Base-by-base conservation (phyloP, 2,888 invertebrate genomes). In the Scaptomyza polygonia region DNA sequence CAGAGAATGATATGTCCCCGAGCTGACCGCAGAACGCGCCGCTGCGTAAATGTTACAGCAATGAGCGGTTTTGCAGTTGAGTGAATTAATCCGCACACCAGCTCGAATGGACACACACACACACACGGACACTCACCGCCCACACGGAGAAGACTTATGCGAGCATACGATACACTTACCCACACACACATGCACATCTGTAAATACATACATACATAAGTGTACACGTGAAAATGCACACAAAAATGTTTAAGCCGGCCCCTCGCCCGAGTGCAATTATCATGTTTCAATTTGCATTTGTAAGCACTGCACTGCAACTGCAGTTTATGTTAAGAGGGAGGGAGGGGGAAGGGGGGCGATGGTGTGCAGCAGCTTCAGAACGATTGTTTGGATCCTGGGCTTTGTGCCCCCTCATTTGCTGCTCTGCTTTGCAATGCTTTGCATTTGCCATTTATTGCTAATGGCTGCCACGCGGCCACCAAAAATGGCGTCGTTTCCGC, bases 251-350 rank as follows among this genome's bases (percentile, higher is more conserved):
- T 11, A 42, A 29, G 47, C 44, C 18, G 42, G 40, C 56, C 44
- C 44, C 43, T 62, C 34, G 34, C 34, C 42, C 64, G 63, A 64
- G 72, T 73, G 70, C 77, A 78, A 78, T 78, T 78, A 78, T 78
- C 77, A 73, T 77, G 77, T 73, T 79, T 80, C 73, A 78, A 78
- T 78, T 78, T 78, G 80, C 80, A 78, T 78, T 78, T 78, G 61
- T 79, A 77, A 78, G 80, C 73, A 79, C 72, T 75, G 80, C 67
- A 67, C 67, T 79, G 79, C 42, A 43, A 43, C 21, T 43, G 16
- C 75, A 59, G 64, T 52, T 65, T 48, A 32, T 14, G 29, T 45
- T 36, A 14, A 14, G 36, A 8, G 34, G 34, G 34, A n/a, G 6
- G 5, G 5, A 2, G n/a, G 5, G 32, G 21, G 8, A 45, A 3